Evolutionary conservation across 2,888 invertebrate species (phyloP), one percentile per base, ranked within the genome.

Genomic region (Formica aserva): DNA sequence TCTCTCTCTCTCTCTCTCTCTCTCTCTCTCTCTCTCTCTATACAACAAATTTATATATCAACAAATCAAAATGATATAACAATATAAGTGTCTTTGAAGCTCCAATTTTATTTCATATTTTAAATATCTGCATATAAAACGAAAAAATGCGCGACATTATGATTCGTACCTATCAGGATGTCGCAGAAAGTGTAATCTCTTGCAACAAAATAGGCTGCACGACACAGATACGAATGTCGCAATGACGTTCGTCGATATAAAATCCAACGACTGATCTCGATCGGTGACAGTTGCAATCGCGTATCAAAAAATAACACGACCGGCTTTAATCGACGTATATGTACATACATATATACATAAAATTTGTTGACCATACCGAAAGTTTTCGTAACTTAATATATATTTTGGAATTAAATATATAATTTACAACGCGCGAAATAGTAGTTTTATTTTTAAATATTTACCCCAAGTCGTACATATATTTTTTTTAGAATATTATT

Each of bases 231-330:
- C 78, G 83, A 41, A 35, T 65, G 78, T 67, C 32, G 71, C 60
- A 63, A 32, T 83, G 77, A 83, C 69, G 6, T 69, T 66, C 65
- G 71, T 63, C 71, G 55, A 83, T 83, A 32, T 65, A 3, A 78
- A 63, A 83, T 83, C 52, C 67, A 77, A 60, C 63, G 77, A 48
- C 78, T 77, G 78, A 77, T 77, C 78, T 63, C 62, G 18, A 72
- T 26, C 48, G 38, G 72, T 80, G 78, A 80, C 78, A 80, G 71
- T 71, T 80, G 32, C 72, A 81, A 76, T 81, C 62, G 72, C 76
- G 52, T 75, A 75, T 81, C 63, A 65, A 63, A 76, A 81, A 81
- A 75, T 65, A 81, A 76, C 75, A 55, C 74, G 35, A 41, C 29
- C 35, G 45, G 45, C 63, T 81, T 81, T 76, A 72, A 72, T 65